Conservation (phyloP, 2,113 vertebrate genomes). For the Mobula birostris region DNA sequence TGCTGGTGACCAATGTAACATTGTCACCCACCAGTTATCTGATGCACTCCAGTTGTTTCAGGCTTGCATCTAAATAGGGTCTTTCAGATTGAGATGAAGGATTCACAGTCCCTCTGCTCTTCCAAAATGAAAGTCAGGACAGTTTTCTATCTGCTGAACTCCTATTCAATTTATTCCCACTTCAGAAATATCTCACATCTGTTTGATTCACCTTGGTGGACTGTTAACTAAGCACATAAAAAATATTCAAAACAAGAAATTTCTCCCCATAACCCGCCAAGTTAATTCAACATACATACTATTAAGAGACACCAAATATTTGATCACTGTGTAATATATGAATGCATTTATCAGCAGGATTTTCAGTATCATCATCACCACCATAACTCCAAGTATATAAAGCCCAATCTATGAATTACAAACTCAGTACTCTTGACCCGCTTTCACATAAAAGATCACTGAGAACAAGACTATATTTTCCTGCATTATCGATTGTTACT, state of each 20-base stretch:
- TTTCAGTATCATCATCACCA: too few species aligned
- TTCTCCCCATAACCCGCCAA: background rate
- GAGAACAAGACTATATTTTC: too few species aligned
- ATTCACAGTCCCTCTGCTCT: background rate
- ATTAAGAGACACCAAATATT: background rate
- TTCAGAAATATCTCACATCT: background rate
- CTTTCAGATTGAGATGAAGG: background rate
- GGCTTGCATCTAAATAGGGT: background rate
- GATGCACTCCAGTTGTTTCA: background rate
- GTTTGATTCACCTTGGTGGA: background rate
- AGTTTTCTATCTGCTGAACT: background rate
- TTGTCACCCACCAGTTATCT: background rate
- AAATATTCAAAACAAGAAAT: background rate
- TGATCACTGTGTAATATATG: background rate
- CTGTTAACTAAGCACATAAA: background rate
- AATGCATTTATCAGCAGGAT: too few species aligned
- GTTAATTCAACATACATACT: background rate
- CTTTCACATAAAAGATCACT: too few species aligned
- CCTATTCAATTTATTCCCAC: background rate
- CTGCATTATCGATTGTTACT: too few species aligned
- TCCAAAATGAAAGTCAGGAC: background rate
- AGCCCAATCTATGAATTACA: too few species aligned
- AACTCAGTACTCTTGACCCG: too few species aligned
- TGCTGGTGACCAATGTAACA: background rate
- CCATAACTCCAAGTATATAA: too few species aligned